Conservation (phyloP, 2,113 vertebrate genomes). For the Myiagra hebetior region DNA sequence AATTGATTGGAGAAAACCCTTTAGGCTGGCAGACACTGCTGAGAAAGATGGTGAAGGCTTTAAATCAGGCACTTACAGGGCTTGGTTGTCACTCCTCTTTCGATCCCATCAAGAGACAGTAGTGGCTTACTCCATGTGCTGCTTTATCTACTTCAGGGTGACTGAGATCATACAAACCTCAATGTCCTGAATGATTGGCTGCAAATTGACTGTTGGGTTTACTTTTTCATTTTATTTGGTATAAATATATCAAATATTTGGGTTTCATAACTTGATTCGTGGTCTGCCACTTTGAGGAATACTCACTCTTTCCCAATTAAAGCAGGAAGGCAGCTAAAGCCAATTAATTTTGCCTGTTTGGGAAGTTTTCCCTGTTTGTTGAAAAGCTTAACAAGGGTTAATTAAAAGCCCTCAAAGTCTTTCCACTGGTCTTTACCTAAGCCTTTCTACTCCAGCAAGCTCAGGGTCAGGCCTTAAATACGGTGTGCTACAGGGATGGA, state of each 20-base stretch:
- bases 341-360: not conserved
- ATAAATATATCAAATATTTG: not conserved
- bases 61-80: not conserved
- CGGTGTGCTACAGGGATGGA: not conserved
- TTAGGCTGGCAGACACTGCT: not conserved
- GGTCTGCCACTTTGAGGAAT: not conserved
- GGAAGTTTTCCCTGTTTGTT: not conserved
- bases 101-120: not conserved
- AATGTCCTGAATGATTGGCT: not conserved
- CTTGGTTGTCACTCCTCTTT: not conserved
- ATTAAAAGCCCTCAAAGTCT: not conserved
- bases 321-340: not conserved
- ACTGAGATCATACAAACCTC: not conserved
- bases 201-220: not conserved
- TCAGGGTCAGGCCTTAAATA: not conserved
- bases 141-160: not conserved
- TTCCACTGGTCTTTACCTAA: not conserved
- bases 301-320: not conserved
- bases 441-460: not conserved
- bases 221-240: not conserved
- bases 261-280: not conserved
- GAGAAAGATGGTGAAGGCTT: not conserved
- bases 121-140: not conserved
- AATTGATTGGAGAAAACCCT: not conserved
- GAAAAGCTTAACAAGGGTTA: not conserved